Conservation (phyloP, 2,888 invertebrate species). For the Ophonus ardosiacus region DNA sequence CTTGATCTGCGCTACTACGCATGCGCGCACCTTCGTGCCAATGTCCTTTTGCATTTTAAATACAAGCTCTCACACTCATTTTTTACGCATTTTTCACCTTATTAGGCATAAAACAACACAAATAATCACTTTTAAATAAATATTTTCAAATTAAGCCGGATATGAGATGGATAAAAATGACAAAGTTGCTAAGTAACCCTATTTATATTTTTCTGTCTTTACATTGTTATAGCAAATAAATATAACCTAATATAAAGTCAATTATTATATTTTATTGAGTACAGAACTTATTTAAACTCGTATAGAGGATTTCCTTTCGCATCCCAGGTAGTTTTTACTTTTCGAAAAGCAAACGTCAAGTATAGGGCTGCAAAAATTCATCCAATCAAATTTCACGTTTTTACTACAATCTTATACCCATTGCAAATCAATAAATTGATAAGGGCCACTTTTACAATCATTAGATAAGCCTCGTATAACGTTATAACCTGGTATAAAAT, state of each 20-base stretch:
- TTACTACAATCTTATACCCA: not conserved
- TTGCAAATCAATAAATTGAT: not conserved
- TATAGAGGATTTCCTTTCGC: slow-evolving; percentile 81
- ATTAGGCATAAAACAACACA: not conserved
- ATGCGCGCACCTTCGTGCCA: slow-evolving; percentile 75
- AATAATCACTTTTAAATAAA: slow-evolving; percentile 1
- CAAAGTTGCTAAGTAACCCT: not conserved
- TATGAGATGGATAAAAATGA: not conserved
- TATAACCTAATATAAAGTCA: slow-evolving; percentile 31
- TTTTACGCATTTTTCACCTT: slow-evolving; percentile 14
- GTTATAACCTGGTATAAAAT: too few relatives aligned
- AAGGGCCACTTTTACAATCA: too few relatives aligned
- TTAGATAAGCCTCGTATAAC: too few relatives aligned
- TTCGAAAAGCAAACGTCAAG: slow-evolving; percentile 90
- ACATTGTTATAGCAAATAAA: slow-evolving; percentile 41
- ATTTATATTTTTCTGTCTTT: slow-evolving; percentile 17
- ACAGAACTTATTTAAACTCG: slow-evolving; percentile 70
- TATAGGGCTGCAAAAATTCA: slow-evolving; percentile 84
- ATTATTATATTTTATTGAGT: slow-evolving; percentile 23
- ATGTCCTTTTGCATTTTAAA: slow-evolving; percentile 62
- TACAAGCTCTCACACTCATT: slow-evolving; percentile 21
- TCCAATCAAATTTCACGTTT: not conserved
- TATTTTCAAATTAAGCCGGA: slow-evolving; percentile 7
- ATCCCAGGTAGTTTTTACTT: slow-evolving; percentile 83
- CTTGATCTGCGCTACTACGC: slow-evolving; percentile 79